phyloP scores from a whole-genome alignment of 2,797 vertebrate genomes.

The Lutra lutra region DNA sequence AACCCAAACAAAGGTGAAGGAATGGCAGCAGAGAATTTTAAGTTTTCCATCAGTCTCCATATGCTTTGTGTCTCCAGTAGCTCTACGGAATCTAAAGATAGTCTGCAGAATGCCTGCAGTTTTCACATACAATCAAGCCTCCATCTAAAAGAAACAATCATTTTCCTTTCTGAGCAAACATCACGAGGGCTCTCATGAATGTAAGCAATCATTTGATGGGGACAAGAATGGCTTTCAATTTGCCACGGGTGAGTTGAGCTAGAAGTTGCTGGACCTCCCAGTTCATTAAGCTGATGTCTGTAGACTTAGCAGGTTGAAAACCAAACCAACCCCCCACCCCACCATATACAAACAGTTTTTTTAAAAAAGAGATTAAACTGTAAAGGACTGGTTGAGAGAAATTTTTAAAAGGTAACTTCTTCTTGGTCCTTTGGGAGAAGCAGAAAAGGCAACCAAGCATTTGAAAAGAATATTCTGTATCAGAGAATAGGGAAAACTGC shows the following conservation, averaged over 20 bases:
- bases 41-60: background rate
- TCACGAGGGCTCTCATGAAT: background rate
- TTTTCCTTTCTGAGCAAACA: conserved; percentile 56
- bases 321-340: background rate
- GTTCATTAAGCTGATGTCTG: conserved; percentile 5
- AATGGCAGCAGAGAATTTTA: background rate
- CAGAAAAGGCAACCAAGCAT: background rate
- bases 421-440: background rate
- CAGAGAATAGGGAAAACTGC: background rate
- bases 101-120: background rate
- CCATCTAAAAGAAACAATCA: background rate
- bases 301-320: conserved; percentile 9
- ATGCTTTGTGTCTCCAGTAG: background rate
- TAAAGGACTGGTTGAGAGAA: conserved; percentile 47
- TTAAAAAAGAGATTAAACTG: background rate
- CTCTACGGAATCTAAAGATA: background rate
- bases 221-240: conserved; percentile 51
- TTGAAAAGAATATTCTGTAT: conserved; percentile 29
- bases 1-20: background rate
- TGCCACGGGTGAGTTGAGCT: background rate
- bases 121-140: background rate
- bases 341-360: background rate
- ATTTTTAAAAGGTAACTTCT: background rate
- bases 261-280: conserved; percentile 15
- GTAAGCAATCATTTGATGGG: background rate